A percentile compares a stretch with the other conserved stretches of the same genome.
Conservation (phyloP, 2,888 invertebrate species). For the Trachelus tabidus region DNA sequence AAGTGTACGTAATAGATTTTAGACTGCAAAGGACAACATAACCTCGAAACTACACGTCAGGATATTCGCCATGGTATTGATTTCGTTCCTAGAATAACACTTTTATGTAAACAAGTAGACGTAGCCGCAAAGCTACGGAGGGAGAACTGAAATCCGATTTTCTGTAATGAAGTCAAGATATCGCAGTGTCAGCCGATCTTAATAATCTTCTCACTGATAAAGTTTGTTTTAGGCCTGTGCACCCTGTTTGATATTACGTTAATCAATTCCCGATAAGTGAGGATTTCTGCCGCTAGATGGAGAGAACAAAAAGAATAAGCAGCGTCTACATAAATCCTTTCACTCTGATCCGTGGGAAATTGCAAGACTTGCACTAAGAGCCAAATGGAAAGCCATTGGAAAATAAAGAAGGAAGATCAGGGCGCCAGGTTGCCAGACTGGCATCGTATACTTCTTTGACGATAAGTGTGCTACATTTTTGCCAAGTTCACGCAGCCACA, state of each 20-base stretch:
- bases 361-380: background rate
- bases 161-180: background rate
- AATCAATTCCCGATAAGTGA: background rate
- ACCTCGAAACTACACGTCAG: background rate
- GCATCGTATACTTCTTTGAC: background rate
- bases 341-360: background rate
- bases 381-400: background rate
- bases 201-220: background rate
- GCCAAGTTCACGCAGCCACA: constrained; percentile 6
- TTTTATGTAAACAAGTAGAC: background rate
- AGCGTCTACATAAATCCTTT: background rate
- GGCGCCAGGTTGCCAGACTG: background rate
- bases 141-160: background rate
- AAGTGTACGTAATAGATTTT: background rate
- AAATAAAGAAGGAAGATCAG: background rate
- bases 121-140: background rate
- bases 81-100: background rate
- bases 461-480: constrained; percentile 3
- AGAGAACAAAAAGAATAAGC: background rate
- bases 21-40: background rate
- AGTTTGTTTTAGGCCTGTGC: background rate
- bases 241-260: background rate
- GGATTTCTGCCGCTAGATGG: background rate
- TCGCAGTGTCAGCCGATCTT: background rate
- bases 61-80: background rate